Conservation (phyloP, 2,888 invertebrate species). For the Lycocerus yunnanus region DNA sequence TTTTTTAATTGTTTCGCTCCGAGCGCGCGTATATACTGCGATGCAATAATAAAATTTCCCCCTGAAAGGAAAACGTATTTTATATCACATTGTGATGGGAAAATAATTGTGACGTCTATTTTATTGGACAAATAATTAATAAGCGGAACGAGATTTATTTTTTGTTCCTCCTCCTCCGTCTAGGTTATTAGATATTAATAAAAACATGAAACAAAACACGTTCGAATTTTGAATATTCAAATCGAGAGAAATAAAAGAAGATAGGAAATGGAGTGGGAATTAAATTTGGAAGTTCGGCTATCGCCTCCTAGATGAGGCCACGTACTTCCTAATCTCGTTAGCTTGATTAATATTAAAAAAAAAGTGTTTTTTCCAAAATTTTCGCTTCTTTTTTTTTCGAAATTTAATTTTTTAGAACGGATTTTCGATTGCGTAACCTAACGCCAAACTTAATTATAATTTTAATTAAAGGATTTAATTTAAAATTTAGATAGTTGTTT, state of each 20-base stretch:
- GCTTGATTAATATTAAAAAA: not conserved
- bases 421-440: not conserved
- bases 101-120: constrained; percentile 32
- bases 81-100: constrained; percentile 30
- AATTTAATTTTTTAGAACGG: not conserved
- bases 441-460: not conserved
- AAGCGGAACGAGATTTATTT: not conserved
- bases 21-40: not conserved
- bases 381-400: not conserved
- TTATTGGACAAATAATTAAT: constrained; percentile 29
- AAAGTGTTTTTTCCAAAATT: not conserved
- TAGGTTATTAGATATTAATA: not conserved
- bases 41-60: constrained; percentile 1
- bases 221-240: not conserved
- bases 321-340: constrained; percentile 9
- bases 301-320: constrained; percentile 24
- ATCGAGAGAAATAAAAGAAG: not conserved
- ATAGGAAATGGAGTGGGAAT: constrained; percentile 8
- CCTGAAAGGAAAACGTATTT: constrained; percentile 19
- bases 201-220: not conserved
- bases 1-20: constrained; percentile 1
- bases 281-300: constrained; percentile 26
- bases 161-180: not conserved
- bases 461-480: not conserved
- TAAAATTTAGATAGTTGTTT: not conserved